Evolutionary conservation across 2,888 invertebrate genomes (phyloP).

Genomic region (Coleophora deauratella): DNA sequence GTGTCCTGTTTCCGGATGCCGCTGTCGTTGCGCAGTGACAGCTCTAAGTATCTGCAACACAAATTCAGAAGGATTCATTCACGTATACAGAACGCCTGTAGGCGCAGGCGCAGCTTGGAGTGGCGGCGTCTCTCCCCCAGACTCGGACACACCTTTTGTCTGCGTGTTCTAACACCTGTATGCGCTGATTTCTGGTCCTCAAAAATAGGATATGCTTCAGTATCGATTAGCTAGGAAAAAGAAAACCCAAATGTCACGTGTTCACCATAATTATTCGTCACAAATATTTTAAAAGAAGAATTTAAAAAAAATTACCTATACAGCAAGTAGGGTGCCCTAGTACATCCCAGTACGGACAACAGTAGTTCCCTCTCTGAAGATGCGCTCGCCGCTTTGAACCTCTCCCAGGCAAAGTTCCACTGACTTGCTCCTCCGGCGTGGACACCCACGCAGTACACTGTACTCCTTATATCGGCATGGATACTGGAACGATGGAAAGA

Average conservation of each 20-base stretch:
- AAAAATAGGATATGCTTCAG: too few species aligned
- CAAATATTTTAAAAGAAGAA: too few species aligned
- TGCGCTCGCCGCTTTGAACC: constrained; percentile 82
- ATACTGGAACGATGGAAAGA: constrained; percentile 73
- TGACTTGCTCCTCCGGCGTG: constrained; percentile 86
- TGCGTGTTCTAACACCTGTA: too few species aligned
- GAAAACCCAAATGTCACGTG: too few species aligned
- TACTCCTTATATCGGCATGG: constrained; percentile 85
- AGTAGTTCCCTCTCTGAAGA: constrained; percentile 88
- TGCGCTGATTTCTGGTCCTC: too few species aligned
- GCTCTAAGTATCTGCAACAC: constrained; percentile 78
- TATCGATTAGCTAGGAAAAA: too few species aligned
- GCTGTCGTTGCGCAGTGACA: constrained; percentile 80
- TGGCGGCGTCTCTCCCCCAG: too few species aligned
- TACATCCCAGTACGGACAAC: constrained; percentile 86
- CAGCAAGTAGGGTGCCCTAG: constrained; percentile 87
- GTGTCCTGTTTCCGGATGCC: constrained; percentile 90
- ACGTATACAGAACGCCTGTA: too few species aligned
- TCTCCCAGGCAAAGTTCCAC: constrained; percentile 92
- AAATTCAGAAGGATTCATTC: not conserved
- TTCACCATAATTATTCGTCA: too few species aligned
- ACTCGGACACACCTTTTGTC: too few species aligned
- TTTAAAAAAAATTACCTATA: constrained; percentile 54
- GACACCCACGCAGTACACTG: constrained; percentile 92
- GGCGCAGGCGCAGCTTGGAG: too few species aligned